A percentile compares a stretch with the other conserved stretches of the same genome.
phyloP scores from a whole-genome alignment of 2,113 vertebrate genomes.

The Ahaetulla prasina region DNA sequence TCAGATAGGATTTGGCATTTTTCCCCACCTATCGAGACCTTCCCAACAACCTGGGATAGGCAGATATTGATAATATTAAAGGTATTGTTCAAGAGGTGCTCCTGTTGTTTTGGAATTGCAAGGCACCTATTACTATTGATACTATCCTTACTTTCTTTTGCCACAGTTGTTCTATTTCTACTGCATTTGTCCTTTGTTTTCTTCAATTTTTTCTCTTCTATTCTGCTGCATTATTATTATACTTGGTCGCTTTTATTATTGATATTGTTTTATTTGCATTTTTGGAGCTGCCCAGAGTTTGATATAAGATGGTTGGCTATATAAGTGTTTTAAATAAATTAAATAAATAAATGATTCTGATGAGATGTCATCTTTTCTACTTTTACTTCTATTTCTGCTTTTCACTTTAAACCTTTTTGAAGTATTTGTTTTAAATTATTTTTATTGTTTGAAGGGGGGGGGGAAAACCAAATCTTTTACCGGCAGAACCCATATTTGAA shows the following conservation, averaged over 20 bases:
- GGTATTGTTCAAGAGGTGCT: not conserved
- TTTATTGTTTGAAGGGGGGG: not conserved
- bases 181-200: not conserved
- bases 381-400: constrained; percentile 1
- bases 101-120: not conserved
- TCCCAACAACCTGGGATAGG: not conserved
- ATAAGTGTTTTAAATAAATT: not conserved
- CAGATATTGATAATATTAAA: not conserved
- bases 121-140: not conserved
- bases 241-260: not conserved
- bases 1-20: not conserved
- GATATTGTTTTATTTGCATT: not conserved
- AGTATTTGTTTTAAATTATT: constrained; percentile 7
- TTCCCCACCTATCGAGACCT: too few relatives aligned
- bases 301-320: not conserved
- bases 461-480: not conserved
- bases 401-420: not conserved
- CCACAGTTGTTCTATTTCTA: not conserved
- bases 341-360: not conserved
- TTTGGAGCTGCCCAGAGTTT: not conserved
- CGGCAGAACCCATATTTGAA: constrained; percentile 10
- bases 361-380: not conserved
- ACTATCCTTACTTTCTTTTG: not conserved
- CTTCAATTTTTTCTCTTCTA: not conserved
- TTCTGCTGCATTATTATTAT: too few relatives aligned